Conservation (phyloP, 2,113 vertebrate species). For the Oryzias curvinotus region DNA sequence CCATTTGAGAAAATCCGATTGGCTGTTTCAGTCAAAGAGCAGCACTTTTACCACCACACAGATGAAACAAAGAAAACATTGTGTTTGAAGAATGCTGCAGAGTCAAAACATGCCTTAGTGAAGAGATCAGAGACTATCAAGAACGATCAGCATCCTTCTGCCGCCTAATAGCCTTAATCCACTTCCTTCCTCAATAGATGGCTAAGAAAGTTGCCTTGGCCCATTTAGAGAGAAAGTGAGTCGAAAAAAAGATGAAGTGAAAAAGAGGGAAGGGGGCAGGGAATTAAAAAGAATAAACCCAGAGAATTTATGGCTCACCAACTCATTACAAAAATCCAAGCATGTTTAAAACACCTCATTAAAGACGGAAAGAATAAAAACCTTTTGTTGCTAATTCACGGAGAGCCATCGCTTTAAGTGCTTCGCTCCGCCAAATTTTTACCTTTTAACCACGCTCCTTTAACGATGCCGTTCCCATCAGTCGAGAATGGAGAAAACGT, state of each 20-base stretch:
- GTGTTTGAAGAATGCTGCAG: conserved; percentile 1
- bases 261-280: conserved; percentile 20
- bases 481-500: conserved; percentile 19
- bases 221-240: conserved; percentile 54
- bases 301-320: conserved; percentile 59
- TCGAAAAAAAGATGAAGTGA: conserved; percentile 27
- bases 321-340: conserved; percentile 69
- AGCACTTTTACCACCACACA: conserved; percentile 8
- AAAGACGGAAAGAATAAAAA: conserved; percentile 50
- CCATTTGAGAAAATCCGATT: conserved; percentile 47
- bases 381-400: conserved; percentile 61
- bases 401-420: conserved; percentile 50
- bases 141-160: conserved; percentile 54
- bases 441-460: conserved; percentile 34
- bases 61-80: conserved; percentile 16
- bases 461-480: conserved; percentile 33
- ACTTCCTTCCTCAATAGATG: conserved; percentile 46
- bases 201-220: conserved; percentile 61
- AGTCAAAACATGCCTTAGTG: conserved; percentile 32
- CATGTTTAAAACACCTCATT: conserved; percentile 60
- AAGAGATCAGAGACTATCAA: conserved; percentile 38
- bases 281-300: conserved; percentile 48
- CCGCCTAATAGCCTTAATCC: conserved; percentile 64
- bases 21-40: conserved; percentile 32
- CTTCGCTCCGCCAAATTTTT: conserved; percentile 26